Conservation (phyloP, 2,888 invertebrate genomes). For the Ommatoiulus sabulosus region DNA sequence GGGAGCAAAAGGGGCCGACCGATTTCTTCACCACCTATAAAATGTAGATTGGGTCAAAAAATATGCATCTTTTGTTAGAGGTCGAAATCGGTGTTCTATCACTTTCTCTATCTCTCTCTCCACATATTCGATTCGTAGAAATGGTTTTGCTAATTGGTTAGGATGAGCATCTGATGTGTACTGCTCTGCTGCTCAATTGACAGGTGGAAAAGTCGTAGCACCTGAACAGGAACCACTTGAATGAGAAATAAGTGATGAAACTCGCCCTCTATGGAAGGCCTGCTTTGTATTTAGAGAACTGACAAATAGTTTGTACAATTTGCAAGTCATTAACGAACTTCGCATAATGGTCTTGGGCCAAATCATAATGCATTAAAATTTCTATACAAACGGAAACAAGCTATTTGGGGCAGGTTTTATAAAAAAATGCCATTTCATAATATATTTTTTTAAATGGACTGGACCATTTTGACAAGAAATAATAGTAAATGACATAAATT, state of each 20-base stretch:
- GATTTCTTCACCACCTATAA: constrained; percentile 28
- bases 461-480: too few relatives aligned
- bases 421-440: too few relatives aligned
- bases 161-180: neutral
- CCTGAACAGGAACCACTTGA: constrained; percentile 18
- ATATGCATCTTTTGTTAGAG: neutral
- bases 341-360: neutral
- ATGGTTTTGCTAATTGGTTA: constrained; percentile 28
- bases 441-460: too few relatives aligned
- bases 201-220: neutral
- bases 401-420: too few relatives aligned
- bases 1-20: neutral
- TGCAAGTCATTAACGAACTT: constrained; percentile 9
- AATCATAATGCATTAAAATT: neutral
- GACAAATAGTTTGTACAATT: constrained; percentile 14
- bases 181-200: neutral
- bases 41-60: constrained; percentile 34
- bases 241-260: neutral
- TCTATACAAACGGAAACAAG: neutral
- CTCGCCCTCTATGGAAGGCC: neutral
- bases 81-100: neutral
- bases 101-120: neutral
- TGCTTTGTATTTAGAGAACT: neutral
- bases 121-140: neutral
- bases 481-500: too few relatives aligned